A percentile compares a stretch with the other conserved stretches of the same genome.
Conservation (phyloP, 2,888 invertebrate species). For the Drosophila prolongata region DNA sequence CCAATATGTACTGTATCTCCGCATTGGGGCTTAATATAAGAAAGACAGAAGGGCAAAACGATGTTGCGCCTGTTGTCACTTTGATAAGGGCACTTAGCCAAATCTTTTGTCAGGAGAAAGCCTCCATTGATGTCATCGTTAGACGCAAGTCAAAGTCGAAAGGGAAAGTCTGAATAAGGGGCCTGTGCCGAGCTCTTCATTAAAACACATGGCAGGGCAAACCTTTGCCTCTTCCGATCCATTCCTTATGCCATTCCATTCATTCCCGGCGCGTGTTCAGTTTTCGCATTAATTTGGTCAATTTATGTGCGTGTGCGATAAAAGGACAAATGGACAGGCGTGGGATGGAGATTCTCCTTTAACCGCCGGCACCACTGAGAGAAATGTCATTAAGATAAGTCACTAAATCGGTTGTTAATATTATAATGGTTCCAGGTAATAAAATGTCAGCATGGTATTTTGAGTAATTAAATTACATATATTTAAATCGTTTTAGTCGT, state of each 20-base stretch:
- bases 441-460: too few relatives aligned
- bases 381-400: background rate
- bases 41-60: conserved; percentile 17
- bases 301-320: conserved; percentile 61
- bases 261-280: conserved; percentile 50
- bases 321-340: conserved; percentile 36
- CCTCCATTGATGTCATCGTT: conserved; percentile 52
- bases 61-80: conserved; percentile 72
- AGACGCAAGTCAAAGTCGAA: conserved; percentile 50
- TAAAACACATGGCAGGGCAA: conserved; percentile 43
- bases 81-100: conserved; percentile 77
- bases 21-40: conserved; percentile 21
- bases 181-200: conserved; percentile 50
- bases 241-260: conserved; percentile 13
- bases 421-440: too few relatives aligned
- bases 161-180: conserved; percentile 25
- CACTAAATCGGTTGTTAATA: too few relatives aligned
- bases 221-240: conserved; percentile 11
- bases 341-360: background rate
- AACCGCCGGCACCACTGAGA: conserved; percentile 3
- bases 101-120: conserved; percentile 51
- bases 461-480: background rate
- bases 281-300: conserved; percentile 71
- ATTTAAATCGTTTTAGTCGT: background rate
- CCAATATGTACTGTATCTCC: conserved; percentile 5